phyloP scores from a whole-genome alignment of 2,113 vertebrate species.

The Pycnonotus jocosus region DNA sequence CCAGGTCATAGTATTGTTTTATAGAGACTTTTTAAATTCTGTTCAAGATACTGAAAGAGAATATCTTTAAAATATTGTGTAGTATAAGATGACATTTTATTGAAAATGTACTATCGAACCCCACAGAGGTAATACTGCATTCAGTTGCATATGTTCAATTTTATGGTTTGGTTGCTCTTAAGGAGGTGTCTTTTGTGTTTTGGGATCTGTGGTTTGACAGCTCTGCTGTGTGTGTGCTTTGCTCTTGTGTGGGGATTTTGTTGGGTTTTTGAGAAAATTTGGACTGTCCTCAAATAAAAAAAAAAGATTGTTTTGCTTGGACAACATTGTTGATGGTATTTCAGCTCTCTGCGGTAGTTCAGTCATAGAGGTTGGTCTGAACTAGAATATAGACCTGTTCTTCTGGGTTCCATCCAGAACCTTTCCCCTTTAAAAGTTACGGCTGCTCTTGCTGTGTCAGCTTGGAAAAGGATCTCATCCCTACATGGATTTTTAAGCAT shows the following conservation, averaged over 20 bases:
- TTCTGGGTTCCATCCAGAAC: background rate
- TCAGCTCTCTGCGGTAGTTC: background rate
- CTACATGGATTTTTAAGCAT: background rate
- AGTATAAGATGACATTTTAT: background rate
- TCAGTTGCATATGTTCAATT: background rate
- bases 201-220: background rate
- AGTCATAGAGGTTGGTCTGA: background rate
- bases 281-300: background rate
- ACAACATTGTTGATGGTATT: background rate
- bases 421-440: background rate
- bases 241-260: background rate
- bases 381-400: background rate
- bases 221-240: background rate
- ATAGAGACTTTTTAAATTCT: background rate
- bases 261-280: background rate
- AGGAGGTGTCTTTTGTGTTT: background rate
- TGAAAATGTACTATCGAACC: background rate
- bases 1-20: background rate
- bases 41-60: background rate
- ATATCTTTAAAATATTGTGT: background rate
- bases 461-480: background rate
- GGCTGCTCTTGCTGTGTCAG: background rate
- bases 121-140: background rate
- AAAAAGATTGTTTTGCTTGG: background rate
- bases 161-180: background rate